Evolutionary conservation across 64 coral and sea anemone species (phyloP).

Genomic region (Cladopsammia gracilis): DNA sequence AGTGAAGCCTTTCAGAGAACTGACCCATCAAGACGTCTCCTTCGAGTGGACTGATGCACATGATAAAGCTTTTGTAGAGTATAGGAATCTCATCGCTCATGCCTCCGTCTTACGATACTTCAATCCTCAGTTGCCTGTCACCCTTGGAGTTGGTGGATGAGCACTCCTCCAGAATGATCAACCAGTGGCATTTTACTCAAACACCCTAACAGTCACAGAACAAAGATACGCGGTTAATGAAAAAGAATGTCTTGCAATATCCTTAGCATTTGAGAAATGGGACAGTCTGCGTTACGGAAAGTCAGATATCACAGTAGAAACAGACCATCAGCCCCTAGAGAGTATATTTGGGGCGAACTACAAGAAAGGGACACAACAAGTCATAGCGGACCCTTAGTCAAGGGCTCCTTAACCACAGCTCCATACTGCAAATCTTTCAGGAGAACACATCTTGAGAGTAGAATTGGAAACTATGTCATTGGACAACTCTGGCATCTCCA

Average conservation of each 20-base stretch:
- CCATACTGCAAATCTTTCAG: background rate
- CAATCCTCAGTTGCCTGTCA: slow-evolving; percentile 11
- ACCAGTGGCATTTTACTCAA: slow-evolving; percentile 38
- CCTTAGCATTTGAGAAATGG: slow-evolving; percentile 34
- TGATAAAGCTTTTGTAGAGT: slow-evolving; percentile 38
- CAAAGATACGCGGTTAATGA: slow-evolving; percentile 43
- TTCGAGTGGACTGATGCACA: slow-evolving; percentile 43
- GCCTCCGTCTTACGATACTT: slow-evolving; percentile 37
- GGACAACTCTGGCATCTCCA: slow-evolving; percentile 9
- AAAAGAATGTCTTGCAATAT: slow-evolving; percentile 25
- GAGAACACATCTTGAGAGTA: background rate
- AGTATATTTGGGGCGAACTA: slow-evolving; percentile 7
- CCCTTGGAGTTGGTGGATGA: slow-evolving; percentile 23
- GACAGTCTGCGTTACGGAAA: slow-evolving; percentile 32
- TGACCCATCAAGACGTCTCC: slow-evolving; percentile 31
- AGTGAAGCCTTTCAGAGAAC: slow-evolving; percentile 32
- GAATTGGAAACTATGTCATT: slow-evolving; percentile 19
- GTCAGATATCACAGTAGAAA: slow-evolving; percentile 27
- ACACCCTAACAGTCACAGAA: slow-evolving; percentile 30
- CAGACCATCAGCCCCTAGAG: slow-evolving; percentile 19
- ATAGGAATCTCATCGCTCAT: background rate
- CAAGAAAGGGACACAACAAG: slow-evolving; percentile 10
- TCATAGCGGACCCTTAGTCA: slow-evolving; percentile 3
- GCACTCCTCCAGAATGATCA: slow-evolving; percentile 53
- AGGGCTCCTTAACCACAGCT: slow-evolving; percentile 1